These are phyloP conservation scores for Tor tambroides DNA, from an alignment of 2,113 vertebrate species.

Conservation along the genomic window DNA sequence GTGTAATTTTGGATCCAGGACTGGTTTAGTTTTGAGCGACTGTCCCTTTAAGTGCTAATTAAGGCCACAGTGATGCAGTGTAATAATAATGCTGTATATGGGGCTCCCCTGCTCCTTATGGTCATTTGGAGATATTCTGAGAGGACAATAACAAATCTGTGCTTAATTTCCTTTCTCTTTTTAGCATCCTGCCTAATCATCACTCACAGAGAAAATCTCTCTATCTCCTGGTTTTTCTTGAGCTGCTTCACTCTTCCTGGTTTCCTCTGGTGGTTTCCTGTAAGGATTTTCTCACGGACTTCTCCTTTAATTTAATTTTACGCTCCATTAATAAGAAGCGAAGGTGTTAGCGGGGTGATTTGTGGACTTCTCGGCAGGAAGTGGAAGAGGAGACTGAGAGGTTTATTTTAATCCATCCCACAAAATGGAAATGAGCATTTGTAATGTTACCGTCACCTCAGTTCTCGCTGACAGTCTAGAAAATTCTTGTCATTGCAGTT, in stretches of 20 bases:
- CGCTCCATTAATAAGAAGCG: conserved; percentile 66
- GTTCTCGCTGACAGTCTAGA: too few species aligned
- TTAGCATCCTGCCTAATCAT: background rate
- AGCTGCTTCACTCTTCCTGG: background rate
- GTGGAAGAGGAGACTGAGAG: conserved; percentile 23
- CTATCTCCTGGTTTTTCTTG: background rate
- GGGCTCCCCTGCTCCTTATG: background rate
- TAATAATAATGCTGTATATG: background rate
- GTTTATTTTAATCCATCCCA: conserved; percentile 46
- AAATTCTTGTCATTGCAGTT: background rate
- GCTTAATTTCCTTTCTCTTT: background rate
- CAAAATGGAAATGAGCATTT: conserved; percentile 60
- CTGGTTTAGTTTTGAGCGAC: background rate
- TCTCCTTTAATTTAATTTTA: conserved; percentile 69
- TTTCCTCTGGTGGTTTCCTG: background rate
- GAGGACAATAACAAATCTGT: conserved; percentile 9
- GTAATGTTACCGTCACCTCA: background rate
- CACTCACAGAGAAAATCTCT: background rate
- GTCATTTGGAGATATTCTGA: conserved; percentile 5
- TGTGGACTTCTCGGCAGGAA: conserved; percentile 47
- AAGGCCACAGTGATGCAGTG: background rate
- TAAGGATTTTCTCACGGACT: conserved; percentile 54
- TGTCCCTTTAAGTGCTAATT: conserved; percentile 11
- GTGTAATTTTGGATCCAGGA: background rate
- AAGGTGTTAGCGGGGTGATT: conserved; percentile 60